Evolutionary conservation across 2,888 invertebrate species (phyloP), one percentile per base, ranked within the genome.

Genomic region (Mechanitis mazaeus): DNA sequence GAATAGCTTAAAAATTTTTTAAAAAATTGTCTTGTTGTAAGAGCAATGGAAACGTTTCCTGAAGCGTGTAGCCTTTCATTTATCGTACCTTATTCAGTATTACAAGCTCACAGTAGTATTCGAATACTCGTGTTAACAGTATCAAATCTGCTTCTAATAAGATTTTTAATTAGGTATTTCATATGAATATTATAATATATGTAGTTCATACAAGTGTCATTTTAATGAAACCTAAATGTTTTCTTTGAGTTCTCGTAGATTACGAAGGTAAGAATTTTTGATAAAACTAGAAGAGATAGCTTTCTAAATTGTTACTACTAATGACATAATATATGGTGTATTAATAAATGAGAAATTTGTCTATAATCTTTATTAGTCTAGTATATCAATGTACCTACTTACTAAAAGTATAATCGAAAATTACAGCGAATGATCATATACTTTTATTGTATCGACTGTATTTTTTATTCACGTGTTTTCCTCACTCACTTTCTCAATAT

Each of bases 231-330:
- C 77, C 73, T 79, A 80, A 81, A 89, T 89, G 89, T 87, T 88
- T 82, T 76, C 82, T 77, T 78, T 83, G 73, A 82, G 81, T 75
- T 84, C 87, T 61, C 77, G 77, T 64, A 75, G 83, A 71, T 78
- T 88, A 75, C 85, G 87, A 77, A 84, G 88, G 89, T 88, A 59
- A 60, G 62, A 55, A 3, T 33, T 45, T 33, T 33, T 33, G 6
- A 45, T 59, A n/a, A 31, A 33, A 31, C 9, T 50, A 9, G 11
- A 9, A 11, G 50, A 31, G 3, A 31, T 42, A 3, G 6, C 9
- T 9, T 42, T 2, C 9, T 42, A 6, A 35, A 35, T 6, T 35
- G 35, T 35, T 35, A 35, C 35, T 3, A 35, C 35, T 35, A 6
- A 5, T 35, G 35, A 6, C 6, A 1, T 6, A 35, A 3, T 35